phyloP scores from a whole-genome alignment of 2,113 vertebrate species.

The Cololabis saira region DNA sequence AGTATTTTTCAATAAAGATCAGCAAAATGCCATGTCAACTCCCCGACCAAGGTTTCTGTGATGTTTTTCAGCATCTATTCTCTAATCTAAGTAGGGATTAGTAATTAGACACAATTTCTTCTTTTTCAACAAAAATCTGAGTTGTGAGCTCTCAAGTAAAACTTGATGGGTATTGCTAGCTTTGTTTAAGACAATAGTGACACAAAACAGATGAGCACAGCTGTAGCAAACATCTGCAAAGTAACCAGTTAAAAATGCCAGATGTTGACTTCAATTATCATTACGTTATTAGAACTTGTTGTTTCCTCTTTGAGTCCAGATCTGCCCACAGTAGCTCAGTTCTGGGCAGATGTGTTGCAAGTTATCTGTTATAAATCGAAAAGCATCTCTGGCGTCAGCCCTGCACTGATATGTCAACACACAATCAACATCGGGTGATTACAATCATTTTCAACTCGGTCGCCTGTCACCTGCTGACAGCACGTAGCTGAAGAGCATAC shows the following conservation, averaged over 20 bases:
- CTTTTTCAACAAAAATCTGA: constrained; percentile 17
- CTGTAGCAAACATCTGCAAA: constrained; percentile 48
- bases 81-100: constrained; percentile 15
- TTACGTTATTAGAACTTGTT: background rate
- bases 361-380: background rate
- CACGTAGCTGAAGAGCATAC: constrained; percentile 41
- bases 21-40: constrained; percentile 49
- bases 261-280: constrained; percentile 17
- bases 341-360: constrained; percentile 33
- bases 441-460: constrained; percentile 56
- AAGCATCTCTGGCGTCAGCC: constrained; percentile 30
- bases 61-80: constrained; percentile 15
- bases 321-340: constrained; percentile 48
- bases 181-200: constrained; percentile 28
- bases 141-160: constrained; percentile 5
- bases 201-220: constrained; percentile 61
- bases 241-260: constrained; percentile 16
- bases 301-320: constrained; percentile 12
- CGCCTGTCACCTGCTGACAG: constrained; percentile 15
- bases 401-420: constrained; percentile 32
- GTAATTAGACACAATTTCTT: constrained; percentile 14
- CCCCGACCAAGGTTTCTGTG: constrained; percentile 39
- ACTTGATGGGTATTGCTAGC: constrained; percentile 33
- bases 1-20: constrained; percentile 43
- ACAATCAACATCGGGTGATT: constrained; percentile 59